Conservation (phyloP, 2,888 invertebrate genomes). For the Parochlus steinenii region DNA sequence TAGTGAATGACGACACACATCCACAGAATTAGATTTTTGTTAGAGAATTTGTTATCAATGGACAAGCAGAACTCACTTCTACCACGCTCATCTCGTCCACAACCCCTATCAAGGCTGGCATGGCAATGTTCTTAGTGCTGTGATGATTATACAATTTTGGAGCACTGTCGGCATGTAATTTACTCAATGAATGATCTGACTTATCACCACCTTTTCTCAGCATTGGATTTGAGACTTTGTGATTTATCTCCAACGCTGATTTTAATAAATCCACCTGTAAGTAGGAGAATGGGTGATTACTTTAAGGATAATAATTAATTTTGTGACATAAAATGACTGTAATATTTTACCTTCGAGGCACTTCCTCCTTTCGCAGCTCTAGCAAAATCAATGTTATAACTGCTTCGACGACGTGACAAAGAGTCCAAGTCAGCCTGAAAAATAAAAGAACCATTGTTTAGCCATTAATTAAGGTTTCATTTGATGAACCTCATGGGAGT, state of each 20-base stretch:
- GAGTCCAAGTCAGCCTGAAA: slow-evolving; percentile 29
- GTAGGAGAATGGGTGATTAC: background rate
- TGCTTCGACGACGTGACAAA: slow-evolving; percentile 29
- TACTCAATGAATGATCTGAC: slow-evolving; percentile 40
- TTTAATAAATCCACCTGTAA: slow-evolving; percentile 42
- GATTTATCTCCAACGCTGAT: slow-evolving; percentile 51
- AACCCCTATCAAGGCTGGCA: slow-evolving; percentile 35
- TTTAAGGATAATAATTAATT: slow-evolving; percentile 23
- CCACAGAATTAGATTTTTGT: no score
- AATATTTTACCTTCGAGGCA: slow-evolving; percentile 29
- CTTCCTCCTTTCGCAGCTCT: slow-evolving; percentile 27
- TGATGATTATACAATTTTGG: slow-evolving; percentile 36
- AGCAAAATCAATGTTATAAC: slow-evolving; percentile 30
- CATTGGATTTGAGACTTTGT: slow-evolving; percentile 33
- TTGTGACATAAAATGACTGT: slow-evolving; percentile 40
- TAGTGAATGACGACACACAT: no score
- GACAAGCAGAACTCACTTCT: no score
- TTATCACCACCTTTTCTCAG: slow-evolving; percentile 32
- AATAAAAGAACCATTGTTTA: slow-evolving; percentile 1
- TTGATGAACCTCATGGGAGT: background rate
- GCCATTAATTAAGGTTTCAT: no score
- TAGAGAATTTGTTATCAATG: no score
- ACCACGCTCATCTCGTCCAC: slow-evolving; percentile 34
- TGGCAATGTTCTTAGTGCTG: slow-evolving; percentile 41
- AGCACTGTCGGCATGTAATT: slow-evolving; percentile 41